Evolutionary conservation across 1,140 invertebrate genomes (phyloP), one percentile per base, ranked within the genome.

Genomic region (Asbolus verrucosus): DNA sequence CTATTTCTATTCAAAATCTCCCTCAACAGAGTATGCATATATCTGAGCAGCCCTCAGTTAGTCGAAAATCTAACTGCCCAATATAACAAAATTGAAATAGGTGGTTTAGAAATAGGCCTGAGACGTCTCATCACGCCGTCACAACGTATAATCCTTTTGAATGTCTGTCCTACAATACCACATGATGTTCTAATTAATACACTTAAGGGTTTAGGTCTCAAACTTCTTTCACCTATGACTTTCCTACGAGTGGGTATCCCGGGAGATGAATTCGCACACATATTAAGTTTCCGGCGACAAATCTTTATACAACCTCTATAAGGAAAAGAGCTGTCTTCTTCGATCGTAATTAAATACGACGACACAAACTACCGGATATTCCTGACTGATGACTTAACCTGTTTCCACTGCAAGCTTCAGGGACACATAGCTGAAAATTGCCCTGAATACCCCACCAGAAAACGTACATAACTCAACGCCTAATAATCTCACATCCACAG

Each of bases 221-320:
- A 38, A 38, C 33, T 38, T n/a, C 11, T 38, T 6, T 38, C 33
- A 38, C 11, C 33, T 13, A 38, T 38, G 11, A 38, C 33, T 38
- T n/a, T 38, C n/a, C 6, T 38, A 38, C 33, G 33, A 38, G 33
- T n/a, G 33, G 11, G 33, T 2, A 38, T 38, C 6, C 6, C 33
- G 6, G 33, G 11, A n/a, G 33, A 38, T n/a, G 11, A 13, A 38
- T 38, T 38, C 33, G 2, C 11, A n/a, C 16, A 46, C 41, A 46
- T 46, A 19, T n/a, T 46, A n/a, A 46, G 41, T 16, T 19, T 46
- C n/a, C 15, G 16, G 8, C 15, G 16, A 46, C 16, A 46, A 46
- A 46, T 46, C n/a, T 46, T 19, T 19, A 18, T 46, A 18, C 41
- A 46, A 46, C 41, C 41, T n/a, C 15, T 18, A n/a, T 6, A 46